Evolutionary conservation across 1,140 invertebrate genomes (phyloP).

Genomic region (Pseudobourletiella spinata): DNA sequence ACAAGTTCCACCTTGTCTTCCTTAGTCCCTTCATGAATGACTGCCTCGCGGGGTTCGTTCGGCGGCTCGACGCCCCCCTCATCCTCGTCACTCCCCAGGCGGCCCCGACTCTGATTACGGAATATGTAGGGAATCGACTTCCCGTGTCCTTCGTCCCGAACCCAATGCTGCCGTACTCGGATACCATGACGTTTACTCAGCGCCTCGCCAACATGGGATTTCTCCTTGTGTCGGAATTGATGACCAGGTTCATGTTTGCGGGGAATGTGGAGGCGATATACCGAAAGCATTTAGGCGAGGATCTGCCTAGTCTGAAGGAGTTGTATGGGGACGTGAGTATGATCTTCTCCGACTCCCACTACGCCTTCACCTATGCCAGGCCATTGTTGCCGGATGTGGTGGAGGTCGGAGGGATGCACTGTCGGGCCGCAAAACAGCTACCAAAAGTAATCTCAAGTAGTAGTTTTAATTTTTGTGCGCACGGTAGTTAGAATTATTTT

Average conservation of each 20-base stretch:
- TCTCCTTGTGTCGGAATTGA: background rate
- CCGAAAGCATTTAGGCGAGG: background rate
- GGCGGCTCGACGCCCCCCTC: constrained; percentile 42
- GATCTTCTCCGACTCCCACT: constrained; percentile 28
- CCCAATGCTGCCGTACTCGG: background rate
- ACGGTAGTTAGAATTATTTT: background rate
- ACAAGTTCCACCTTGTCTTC: constrained; percentile 45
- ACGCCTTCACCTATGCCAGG: constrained; percentile 12
- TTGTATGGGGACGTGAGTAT: constrained; percentile 26
- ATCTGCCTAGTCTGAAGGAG: constrained; percentile 15
- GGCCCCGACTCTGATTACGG: background rate
- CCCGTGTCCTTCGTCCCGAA: constrained; percentile 13
- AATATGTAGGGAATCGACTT: constrained; percentile 34
- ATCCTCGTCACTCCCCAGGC: constrained; percentile 37
- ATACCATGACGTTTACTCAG: constrained; percentile 36
- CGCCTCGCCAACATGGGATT: constrained; percentile 31
- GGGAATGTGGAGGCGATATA: background rate
- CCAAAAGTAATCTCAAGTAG: constrained; percentile 28
- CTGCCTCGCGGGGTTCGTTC: constrained; percentile 42
- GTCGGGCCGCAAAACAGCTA: constrained; percentile 17
- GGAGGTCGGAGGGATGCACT: constrained; percentile 36
- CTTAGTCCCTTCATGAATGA: constrained; percentile 44
- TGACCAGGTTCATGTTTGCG: background rate
- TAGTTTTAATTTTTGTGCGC: too few species aligned
- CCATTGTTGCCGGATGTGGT: constrained; percentile 38